Evolutionary conservation across 2,113 vertebrate species (phyloP), one percentile per base, ranked within the genome.

Genomic region (Scalopus aquaticus): DNA sequence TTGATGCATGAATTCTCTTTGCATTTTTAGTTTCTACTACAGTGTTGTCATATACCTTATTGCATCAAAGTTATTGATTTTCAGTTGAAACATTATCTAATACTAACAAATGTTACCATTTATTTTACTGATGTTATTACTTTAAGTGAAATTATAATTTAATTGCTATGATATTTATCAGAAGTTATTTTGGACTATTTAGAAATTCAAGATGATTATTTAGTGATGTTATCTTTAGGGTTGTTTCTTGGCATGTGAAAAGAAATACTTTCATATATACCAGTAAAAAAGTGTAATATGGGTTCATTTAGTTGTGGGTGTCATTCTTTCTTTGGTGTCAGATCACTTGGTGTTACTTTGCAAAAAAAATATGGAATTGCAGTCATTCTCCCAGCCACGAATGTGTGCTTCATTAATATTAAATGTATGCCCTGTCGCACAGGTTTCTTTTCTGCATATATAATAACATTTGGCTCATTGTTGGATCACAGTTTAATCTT

Each of bases 11-110:
- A 58, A 13, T 54, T 24, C 80, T 87, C 6, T 74, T n/a, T 56
- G 62, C 9, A 4, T 26, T 26, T 87, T 65, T 58, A 24, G n/a
- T 70, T 35, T 32, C 13, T 77, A 46, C 26, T 1, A 4, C 5
- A 56, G 20, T 49, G 8, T 17, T 77, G 26, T 81, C 42, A 72
- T 22, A 46, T 80, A 54, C 7, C 6, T 81, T 91, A 81, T 85
- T 95, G 73, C 15, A 82, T 78, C 54, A 88, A 84, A 73, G 93
- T 46, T 39, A 49, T 90, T 87, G n/a, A 93, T 79, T 94, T 94
- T 93, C 88, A 90, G 46, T 86, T 85, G 26, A 69, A 92, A 62
- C 9, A 58, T 82, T 72, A 67, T 37, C 35, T 73, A 67, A 35
- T 44, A 51, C 44, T 73, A 84, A 72, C 3, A 56, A 39, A 79